Evolutionary conservation across 2,888 invertebrate species (phyloP).

Genomic region (Heteromurus nitidus): DNA sequence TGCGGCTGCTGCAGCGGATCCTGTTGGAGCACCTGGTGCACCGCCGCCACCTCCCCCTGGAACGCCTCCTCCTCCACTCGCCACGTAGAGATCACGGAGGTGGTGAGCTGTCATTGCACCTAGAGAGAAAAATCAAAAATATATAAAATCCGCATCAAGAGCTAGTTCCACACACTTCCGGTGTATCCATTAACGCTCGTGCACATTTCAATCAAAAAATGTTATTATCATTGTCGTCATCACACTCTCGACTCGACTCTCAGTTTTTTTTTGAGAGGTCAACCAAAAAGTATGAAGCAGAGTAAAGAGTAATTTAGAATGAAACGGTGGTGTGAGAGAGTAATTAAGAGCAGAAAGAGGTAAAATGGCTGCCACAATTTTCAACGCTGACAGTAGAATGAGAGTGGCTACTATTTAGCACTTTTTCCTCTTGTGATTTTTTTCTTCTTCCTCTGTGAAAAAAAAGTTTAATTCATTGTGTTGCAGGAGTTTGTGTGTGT

Average conservation of each 20-base stretch:
- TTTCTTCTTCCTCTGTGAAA: not conserved
- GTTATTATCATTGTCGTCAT: too few relatives aligned
- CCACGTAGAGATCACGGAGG: slow-evolving; percentile 73
- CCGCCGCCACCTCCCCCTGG: slow-evolving; percentile 50
- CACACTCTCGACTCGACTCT: not conserved
- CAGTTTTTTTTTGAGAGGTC: not conserved
- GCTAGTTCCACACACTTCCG: slow-evolving; percentile 13
- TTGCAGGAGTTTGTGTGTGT: not conserved
- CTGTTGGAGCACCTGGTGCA: slow-evolving; percentile 23
- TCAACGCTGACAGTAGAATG: not conserved
- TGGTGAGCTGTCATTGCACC: slow-evolving; percentile 73
- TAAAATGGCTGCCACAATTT: slow-evolving; percentile 23
- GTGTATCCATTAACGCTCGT: slow-evolving; percentile 13
- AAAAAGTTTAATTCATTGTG: not conserved
- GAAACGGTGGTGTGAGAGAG: not conserved
- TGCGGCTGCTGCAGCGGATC: slow-evolving; percentile 47
- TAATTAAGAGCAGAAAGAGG: slow-evolving; percentile 12
- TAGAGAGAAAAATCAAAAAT: slow-evolving; percentile 32
- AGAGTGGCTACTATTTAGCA: slow-evolving; percentile 10
- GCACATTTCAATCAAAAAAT: too few relatives aligned
- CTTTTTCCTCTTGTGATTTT: not conserved
- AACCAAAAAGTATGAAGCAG: not conserved
- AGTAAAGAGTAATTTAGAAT: not conserved
- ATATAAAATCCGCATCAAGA: slow-evolving; percentile 7
- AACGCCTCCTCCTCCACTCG: slow-evolving; percentile 67